Conservation (phyloP, 2,797 vertebrate genomes). For the Anguilla pacifica region DNA sequence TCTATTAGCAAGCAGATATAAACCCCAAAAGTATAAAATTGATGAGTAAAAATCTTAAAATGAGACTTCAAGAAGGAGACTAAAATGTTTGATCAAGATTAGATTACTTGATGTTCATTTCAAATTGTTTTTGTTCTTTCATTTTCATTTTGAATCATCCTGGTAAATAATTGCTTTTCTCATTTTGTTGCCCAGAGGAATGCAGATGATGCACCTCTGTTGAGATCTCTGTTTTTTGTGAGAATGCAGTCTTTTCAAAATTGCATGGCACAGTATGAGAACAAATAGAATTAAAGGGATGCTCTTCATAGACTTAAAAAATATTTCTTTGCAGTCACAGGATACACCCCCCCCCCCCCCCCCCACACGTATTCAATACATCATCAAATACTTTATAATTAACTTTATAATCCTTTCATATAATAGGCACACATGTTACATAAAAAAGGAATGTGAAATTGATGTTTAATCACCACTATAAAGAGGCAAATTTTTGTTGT, state of each 20-base stretch:
- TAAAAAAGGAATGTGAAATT: constrained; percentile 81
- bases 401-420: too few species aligned
- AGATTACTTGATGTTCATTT: constrained; percentile 12
- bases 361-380: not conserved
- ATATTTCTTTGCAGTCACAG: constrained; percentile 1
- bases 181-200: constrained; percentile 18
- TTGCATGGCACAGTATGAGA: not conserved
- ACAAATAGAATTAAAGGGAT: not conserved
- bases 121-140: not conserved
- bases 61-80: not conserved
- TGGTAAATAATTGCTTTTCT: constrained; percentile 14
- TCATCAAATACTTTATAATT: constrained; percentile 44
- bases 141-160: constrained; percentile 9
- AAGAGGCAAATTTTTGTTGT: constrained; percentile 84
- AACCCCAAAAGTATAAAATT: not conserved
- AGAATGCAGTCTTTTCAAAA: constrained; percentile 19
- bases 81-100: constrained; percentile 1
- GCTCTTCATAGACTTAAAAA: constrained; percentile 6
- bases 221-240: constrained; percentile 14
- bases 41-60: not conserved
- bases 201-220: constrained; percentile 17
- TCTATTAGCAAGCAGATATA: not conserved
- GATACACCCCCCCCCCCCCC: not conserved
- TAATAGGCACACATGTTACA: constrained; percentile 68
- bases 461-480: constrained; percentile 85